These are phyloP conservation scores for Drosophila melanosoma DNA, from an alignment of 2,888 invertebrate genomes.

Conservation along the genomic window DNA sequence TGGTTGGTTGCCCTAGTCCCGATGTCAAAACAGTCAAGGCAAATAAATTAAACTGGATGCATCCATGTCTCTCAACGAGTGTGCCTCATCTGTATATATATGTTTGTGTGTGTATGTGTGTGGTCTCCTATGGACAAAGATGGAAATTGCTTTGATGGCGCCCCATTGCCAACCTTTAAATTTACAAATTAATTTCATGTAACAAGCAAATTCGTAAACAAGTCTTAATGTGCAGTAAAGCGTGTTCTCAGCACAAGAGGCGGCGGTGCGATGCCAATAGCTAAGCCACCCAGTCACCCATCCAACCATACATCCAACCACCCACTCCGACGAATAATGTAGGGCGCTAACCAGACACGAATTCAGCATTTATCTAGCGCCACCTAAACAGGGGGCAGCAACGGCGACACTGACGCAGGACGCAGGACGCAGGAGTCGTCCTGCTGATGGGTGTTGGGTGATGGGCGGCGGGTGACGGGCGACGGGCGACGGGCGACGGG, in stretches of 20 bases:
- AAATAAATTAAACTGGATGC: conserved; percentile 63
- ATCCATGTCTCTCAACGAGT: conserved; percentile 9
- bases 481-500: too few species aligned
- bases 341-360: conserved; percentile 79
- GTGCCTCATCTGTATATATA: not conserved
- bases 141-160: conserved; percentile 35
- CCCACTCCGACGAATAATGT: conserved; percentile 72
- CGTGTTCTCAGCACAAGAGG: conserved; percentile 64
- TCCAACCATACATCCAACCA: conserved; percentile 1
- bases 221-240: conserved; percentile 80
- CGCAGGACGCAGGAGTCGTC: conserved; percentile 24
- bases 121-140: conserved; percentile 6
- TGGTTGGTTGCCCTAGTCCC: conserved; percentile 29
- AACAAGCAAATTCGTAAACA: conserved; percentile 81
- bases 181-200: conserved; percentile 82
- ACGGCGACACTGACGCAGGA: conserved; percentile 44
- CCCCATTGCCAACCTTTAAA: conserved; percentile 70
- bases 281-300: not conserved
- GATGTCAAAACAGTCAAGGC: conserved; percentile 10
- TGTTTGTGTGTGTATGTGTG: not conserved
- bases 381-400: conserved; percentile 65
- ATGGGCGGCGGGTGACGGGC: too few species aligned
- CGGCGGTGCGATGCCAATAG: conserved; percentile 11
- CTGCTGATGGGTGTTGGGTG: too few species aligned
- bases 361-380: conserved; percentile 81